Conservation (phyloP, 2,888 invertebrate genomes). For the Platycnemis pennipes region DNA sequence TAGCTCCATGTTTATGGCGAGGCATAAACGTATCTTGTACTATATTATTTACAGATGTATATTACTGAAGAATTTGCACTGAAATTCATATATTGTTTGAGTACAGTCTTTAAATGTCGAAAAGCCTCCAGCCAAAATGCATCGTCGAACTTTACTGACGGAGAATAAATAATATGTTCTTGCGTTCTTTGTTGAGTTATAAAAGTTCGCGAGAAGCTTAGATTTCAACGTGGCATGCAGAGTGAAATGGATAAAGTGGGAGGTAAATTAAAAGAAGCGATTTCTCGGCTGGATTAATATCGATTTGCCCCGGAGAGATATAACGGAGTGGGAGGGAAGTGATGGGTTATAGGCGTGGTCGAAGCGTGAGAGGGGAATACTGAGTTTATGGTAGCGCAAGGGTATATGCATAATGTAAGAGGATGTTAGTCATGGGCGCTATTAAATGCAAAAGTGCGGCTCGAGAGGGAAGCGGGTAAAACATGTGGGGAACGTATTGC, state of each 20-base stretch:
- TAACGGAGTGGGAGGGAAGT: not conserved
- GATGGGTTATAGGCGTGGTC: constrained; percentile 55
- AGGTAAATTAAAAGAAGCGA: constrained; percentile 22
- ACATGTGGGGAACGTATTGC: not conserved
- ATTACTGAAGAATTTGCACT: no score
- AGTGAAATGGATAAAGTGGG: not conserved
- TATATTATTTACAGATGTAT: no score
- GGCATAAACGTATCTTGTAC: no score
- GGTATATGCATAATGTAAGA: constrained; percentile 44
- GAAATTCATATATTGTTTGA: not conserved
- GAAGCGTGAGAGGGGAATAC: not conserved
- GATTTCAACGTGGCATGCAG: not conserved
- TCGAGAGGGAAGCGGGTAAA: not conserved
- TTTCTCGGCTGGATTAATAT: not conserved
- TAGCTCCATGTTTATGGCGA: no score
- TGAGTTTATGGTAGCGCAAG: constrained; percentile 37
- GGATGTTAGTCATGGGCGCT: constrained; percentile 3
- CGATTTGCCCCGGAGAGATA: constrained; percentile 10
- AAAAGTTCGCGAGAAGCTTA: not conserved
- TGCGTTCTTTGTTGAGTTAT: not conserved
- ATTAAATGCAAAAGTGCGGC: constrained; percentile 47
- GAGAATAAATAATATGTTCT: not conserved
- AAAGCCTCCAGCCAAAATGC: not conserved
- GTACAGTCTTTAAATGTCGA: not conserved
- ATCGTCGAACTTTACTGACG: not conserved